A percentile compares a stretch with the other conserved stretches of the same genome.
phyloP scores from a whole-genome alignment of 2,113 vertebrate genomes.

The Danionella cerebrum region DNA sequence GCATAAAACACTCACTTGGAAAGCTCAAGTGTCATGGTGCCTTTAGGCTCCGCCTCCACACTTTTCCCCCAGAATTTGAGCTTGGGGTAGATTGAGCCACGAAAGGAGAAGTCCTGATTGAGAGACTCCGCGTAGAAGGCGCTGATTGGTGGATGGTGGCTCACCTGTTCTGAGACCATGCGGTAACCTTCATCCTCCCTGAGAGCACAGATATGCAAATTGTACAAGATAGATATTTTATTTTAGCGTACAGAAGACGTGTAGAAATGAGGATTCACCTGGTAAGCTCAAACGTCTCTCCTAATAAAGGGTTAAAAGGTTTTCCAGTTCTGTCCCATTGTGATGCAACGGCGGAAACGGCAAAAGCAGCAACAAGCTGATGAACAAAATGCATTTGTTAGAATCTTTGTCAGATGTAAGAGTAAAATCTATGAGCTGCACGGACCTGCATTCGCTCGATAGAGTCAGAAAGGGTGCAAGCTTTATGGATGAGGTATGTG shows the following conservation, averaged over 20 bases:
- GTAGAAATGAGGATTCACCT: constrained; percentile 63
- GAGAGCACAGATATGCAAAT: neutral
- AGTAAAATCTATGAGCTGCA: neutral
- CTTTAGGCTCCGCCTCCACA: constrained; percentile 91
- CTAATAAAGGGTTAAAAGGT: constrained; percentile 92
- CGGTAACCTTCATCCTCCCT: constrained; percentile 91
- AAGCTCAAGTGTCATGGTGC: constrained; percentile 90
- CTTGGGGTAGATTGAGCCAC: constrained; percentile 94
- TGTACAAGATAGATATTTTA: neutral
- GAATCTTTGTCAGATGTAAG: neutral
- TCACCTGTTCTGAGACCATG: constrained; percentile 92
- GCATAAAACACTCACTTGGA: constrained; percentile 78
- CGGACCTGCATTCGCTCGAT: constrained; percentile 89
- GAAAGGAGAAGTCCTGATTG: constrained; percentile 84
- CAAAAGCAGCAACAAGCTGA: constrained; percentile 88
- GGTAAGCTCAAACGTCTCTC: constrained; percentile 87
- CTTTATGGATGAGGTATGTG: constrained; percentile 82
- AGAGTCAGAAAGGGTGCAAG: constrained; percentile 73
- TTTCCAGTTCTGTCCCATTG: constrained; percentile 98
- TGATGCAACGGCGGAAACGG: constrained; percentile 90
- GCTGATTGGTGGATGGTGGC: constrained; percentile 92
- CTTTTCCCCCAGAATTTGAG: constrained; percentile 98
- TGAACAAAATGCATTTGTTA: neutral
- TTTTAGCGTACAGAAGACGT: neutral
- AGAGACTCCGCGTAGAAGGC: constrained; percentile 89